Base-by-base conservation (phyloP, 2,113 vertebrate genomes). In the Copsychus sechellarum region DNA sequence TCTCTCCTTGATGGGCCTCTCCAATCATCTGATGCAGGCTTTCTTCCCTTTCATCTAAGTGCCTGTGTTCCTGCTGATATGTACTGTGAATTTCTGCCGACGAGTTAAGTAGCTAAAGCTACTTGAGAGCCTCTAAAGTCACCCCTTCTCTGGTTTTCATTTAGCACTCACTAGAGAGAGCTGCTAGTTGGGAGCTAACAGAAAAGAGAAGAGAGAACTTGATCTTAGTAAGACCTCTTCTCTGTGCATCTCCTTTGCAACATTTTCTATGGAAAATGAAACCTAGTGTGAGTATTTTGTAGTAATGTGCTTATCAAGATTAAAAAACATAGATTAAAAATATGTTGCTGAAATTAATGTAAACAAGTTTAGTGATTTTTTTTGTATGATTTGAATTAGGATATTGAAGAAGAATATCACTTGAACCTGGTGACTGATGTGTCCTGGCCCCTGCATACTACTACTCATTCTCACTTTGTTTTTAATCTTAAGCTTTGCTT, bases 11-110 rank as follows among this genome's bases (percentile, higher is more conserved):
- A 92, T 92, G 90, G 53, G 58, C 71, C 62, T 86, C 74, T 93
- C 76, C 85, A 86, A 26, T 97, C 86, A 82, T 92, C 58, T 43
- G 66, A 83, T 58, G 40, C 36, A 43, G 47, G 34, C 57, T 93
- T 82, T 92, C 58, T 82, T 95, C 92, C 78, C 40, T 83, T 96
- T 94, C 82, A 57, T 94, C 70, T 93, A 93, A 62, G 90, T 64
- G 69, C 12, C 48, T 70, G 42, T 74, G 51, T 9, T 70, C 50
- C 54, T 88, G 82, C 60, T 86, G 85, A 84, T 61, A 53, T 16
- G 7, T 71, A 34, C 86, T 60, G 43, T 71, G 81, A 66, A 54
- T 90, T 95, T 54, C 19, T 92, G 88, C 26, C 42, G 69, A 26
- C 0, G 33, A 83, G 29, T 83, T 45, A 48, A 81, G 74, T 42